Percentiles rank a stretch among this genome's conserved stretches.
phyloP scores from a whole-genome alignment of 2,888 invertebrate genomes.

The Cyclophora punctaria region DNA sequence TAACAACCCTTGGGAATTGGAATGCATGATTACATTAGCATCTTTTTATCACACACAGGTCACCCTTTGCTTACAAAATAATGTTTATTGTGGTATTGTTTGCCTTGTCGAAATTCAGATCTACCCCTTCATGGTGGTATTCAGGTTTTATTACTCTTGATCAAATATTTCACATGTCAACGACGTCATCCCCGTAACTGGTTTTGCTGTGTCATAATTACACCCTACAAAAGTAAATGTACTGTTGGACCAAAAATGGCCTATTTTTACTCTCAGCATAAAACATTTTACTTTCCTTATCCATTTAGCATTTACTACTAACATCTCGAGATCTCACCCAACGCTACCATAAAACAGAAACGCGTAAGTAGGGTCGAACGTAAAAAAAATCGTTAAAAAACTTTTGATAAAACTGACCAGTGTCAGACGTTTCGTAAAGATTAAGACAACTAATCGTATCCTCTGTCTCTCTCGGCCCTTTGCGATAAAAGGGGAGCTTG shows the following conservation, averaged over 20 bases:
- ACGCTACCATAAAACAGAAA: background rate
- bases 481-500: slow-evolving; percentile 48
- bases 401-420: slow-evolving; percentile 25
- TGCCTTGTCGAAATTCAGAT: slow-evolving; percentile 51
- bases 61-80: slow-evolving; percentile 49
- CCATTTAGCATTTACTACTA: background rate
- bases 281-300: too few relatives aligned
- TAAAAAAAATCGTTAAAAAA: slow-evolving; percentile 19
- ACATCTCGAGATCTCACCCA: background rate
- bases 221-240: too few relatives aligned
- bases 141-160: slow-evolving; percentile 5
- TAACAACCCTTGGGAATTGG: slow-evolving; percentile 39
- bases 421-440: slow-evolving; percentile 42
- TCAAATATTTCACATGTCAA: too few relatives aligned
- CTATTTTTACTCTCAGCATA: background rate
- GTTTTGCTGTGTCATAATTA: too few relatives aligned
- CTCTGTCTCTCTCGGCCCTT: slow-evolving; percentile 37
- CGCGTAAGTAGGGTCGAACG: slow-evolving; percentile 6
- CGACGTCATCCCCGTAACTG: too few relatives aligned
- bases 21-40: slow-evolving; percentile 50
- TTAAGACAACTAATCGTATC: slow-evolving; percentile 61
- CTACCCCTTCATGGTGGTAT: slow-evolving; percentile 39
- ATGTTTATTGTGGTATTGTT: slow-evolving; percentile 60
- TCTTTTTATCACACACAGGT: slow-evolving; percentile 43
- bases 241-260: too few relatives aligned